Percentiles rank a stretch among this genome's conserved stretches.
Conservation (phyloP, 2,888 invertebrate genomes). For the Nomada ferruginata region DNA sequence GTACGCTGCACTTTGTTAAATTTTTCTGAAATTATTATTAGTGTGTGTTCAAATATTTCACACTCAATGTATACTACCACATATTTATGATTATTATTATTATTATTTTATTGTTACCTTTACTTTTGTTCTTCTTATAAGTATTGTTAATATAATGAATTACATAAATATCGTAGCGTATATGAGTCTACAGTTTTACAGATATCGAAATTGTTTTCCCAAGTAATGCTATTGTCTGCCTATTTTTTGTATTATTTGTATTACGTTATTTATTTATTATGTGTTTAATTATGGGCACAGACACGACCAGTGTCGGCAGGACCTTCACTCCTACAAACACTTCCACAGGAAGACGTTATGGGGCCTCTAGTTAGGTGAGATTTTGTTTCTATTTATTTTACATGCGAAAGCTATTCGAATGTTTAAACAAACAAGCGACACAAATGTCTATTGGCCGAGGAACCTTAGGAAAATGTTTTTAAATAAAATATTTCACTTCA, state of each 20-base stretch:
- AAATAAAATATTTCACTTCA: not conserved
- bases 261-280: constrained; percentile 48
- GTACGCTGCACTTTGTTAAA: constrained; percentile 2
- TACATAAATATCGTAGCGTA: not conserved
- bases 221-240: not conserved
- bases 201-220: constrained; percentile 19
- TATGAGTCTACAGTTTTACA: not conserved
- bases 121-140: not conserved
- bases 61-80: not conserved
- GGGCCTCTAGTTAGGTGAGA: constrained; percentile 87
- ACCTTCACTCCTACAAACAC: constrained; percentile 85
- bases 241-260: constrained; percentile 21
- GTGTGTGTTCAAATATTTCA: not conserved
- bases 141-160: not conserved
- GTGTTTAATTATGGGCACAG: constrained; percentile 77
- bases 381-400: constrained; percentile 40
- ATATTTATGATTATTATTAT: not conserved
- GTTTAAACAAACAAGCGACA: no score
- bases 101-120: constrained; percentile 5
- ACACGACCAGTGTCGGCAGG: constrained; percentile 87
- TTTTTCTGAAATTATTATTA: not conserved
- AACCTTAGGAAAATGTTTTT: constrained; percentile 22
- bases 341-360: constrained; percentile 85
- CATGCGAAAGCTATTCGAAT: not conserved
- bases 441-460: not conserved